Base-by-base conservation (phyloP, 2,888 invertebrate species). In the Polia nebulosa region DNA sequence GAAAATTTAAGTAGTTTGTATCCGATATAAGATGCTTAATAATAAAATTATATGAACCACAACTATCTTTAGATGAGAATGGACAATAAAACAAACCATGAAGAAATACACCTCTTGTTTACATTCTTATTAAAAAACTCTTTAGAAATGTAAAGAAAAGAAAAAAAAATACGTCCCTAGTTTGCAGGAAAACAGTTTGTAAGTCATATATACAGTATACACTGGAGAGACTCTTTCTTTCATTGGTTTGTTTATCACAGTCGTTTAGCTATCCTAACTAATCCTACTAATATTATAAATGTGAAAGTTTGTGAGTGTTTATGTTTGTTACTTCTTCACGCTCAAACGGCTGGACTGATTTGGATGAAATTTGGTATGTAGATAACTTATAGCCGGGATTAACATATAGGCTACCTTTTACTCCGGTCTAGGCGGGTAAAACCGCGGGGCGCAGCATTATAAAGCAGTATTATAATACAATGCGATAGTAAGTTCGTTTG, bases 211-310 rank as follows among this genome's bases (percentile, higher is more conserved):
- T 22, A 49, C 36, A n/a, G 8, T 52, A 29, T 49, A 39, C 29
- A 49, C 36, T 22, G 8, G 25, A 22, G 7, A 7, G 4, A 17
- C 8, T 7, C n/a, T 44, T 72, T 61, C 29, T 4, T n/a, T n/a
- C n/a, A n/a, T n/a, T 29, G 13, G 1, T 15, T 41, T 39, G 27
- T 59, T 66, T 72, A 39, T 60, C 5, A 39, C 25, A 25, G n/a
- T 29, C n/a, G 20, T 49, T 22, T 25, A 25, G 41, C 51, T 49
- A 56, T 17, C n/a, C n/a, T n/a, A n/a, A n/a, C n/a, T n/a, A n/a
- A n/a, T n/a, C n/a, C n/a, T n/a, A n/a, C n/a, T n/a, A n/a, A n/a
- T n/a, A n/a, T n/a, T n/a, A n/a, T n/a, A n/a, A n/a, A n/a, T n/a
- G n/a, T n/a, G n/a, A n/a, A n/a, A n/a, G n/a, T n/a, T n/a, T n/a